Evolutionary conservation across 1,140 invertebrate genomes (phyloP), one percentile per base, ranked within the genome.

Genomic region (Aphidius gifuensis): DNA sequence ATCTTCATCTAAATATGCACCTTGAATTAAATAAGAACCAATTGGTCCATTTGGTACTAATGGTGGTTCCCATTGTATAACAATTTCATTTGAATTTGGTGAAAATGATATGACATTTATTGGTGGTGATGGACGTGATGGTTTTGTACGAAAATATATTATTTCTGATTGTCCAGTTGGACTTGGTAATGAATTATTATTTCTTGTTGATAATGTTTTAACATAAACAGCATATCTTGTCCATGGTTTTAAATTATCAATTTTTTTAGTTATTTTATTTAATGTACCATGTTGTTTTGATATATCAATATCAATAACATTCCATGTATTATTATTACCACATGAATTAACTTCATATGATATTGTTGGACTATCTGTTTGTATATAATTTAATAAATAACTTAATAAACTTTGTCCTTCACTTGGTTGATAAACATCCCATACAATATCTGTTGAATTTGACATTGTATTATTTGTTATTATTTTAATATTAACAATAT

Each of bases 151-250:
- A 69, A 90, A 89, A 69, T 84, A 87, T 23, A 82, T 75, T 3
- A 89, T 82, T 4, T 79, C 68, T 64, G 85, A 88, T 51, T 80
- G 74, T 4, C 73, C 73, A 0, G 77, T 72, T 21, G 80, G 71
- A 58, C 82, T 74, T 1, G 77, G 81, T 58, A 80, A 60, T 9
- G 58, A 61, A 50, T 67, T 55, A 8, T 68, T 61, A 48, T 67
- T 69, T 49, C 50, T 66, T 0, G 66, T 64, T 32, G 64, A 70
- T 53, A 74, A 83, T 0, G 86, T 87, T 67, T 87, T 84, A 6
- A 91, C 84, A 71, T 88, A 91, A 11, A 84, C 82, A n/a, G 84
- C 86, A 73, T 91, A 91, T 60, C 76, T 80, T 0, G 87, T 88
- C 69, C 78, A 88, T 5, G 87, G 83, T 62, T 86, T 83, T 8